A percentile compares a stretch with the other conserved stretches of the same genome.
phyloP scores from a whole-genome alignment of 2,113 vertebrate species.

The Ondatra zibethicus region DNA sequence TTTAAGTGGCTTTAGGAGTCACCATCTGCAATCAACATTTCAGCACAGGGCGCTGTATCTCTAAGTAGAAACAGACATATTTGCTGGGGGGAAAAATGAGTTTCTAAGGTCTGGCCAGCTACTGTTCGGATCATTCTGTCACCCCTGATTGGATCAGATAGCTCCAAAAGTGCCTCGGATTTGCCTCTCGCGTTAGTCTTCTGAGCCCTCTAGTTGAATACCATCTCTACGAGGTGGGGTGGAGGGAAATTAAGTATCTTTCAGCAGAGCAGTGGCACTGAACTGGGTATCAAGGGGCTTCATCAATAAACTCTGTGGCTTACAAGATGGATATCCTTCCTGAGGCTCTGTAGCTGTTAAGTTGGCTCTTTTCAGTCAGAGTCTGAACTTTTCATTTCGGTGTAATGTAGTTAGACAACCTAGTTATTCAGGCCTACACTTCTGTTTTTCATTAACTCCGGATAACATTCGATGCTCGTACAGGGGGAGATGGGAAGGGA shows the following conservation, averaged over 20 bases:
- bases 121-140: slow-evolving; percentile 68
- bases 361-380: slow-evolving; percentile 69
- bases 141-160: slow-evolving; percentile 64
- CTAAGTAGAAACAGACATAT: slow-evolving; percentile 69
- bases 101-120: slow-evolving; percentile 69
- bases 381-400: slow-evolving; percentile 76
- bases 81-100: slow-evolving; percentile 53
- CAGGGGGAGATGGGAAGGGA: slow-evolving; percentile 3
- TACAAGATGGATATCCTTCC: slow-evolving; percentile 61
- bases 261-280: slow-evolving; percentile 2
- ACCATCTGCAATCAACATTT: slow-evolving; percentile 56
- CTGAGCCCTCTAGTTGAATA: slow-evolving; percentile 57
- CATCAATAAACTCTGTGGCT: slow-evolving; percentile 58
- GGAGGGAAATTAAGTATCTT: slow-evolving; percentile 41
- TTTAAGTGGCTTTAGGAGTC: slow-evolving; percentile 44
- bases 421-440: slow-evolving; percentile 76
- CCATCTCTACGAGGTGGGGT: slow-evolving; percentile 39
- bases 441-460: slow-evolving; percentile 85
- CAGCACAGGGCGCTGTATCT: slow-evolving; percentile 27
- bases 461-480: slow-evolving; percentile 78
- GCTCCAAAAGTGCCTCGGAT: slow-evolving; percentile 40
- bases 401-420: slow-evolving; percentile 78
- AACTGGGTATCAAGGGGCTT: slow-evolving; percentile 32
- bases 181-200: slow-evolving; percentile 47
- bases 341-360: slow-evolving; percentile 62